A percentile compares a stretch with the other conserved stretches of the same genome.
These are phyloP conservation scores for Ormyrus labotus DNA, from an alignment of 2,888 invertebrate genomes.

Conservation along the genomic window DNA sequence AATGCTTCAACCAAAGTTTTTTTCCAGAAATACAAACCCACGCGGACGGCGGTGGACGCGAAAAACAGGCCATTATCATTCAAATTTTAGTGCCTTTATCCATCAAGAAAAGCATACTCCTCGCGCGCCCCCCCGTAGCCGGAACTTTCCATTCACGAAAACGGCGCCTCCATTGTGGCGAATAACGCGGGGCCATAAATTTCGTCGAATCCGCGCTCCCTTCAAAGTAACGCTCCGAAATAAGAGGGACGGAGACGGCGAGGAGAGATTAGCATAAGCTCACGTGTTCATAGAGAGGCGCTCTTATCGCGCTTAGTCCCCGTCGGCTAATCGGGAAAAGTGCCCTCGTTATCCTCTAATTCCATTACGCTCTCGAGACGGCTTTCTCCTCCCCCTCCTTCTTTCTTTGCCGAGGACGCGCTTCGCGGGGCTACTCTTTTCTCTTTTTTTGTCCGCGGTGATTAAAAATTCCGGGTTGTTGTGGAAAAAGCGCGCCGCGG, in stretches of 20 bases:
- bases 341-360: constrained; percentile 60
- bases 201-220: constrained; percentile 22
- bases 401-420: neutral
- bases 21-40: too few species aligned
- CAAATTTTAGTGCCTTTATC: constrained; percentile 3
- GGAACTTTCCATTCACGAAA: neutral
- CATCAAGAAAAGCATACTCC: neutral
- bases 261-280: constrained; percentile 54
- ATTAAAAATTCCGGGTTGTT: too few species aligned
- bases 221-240: constrained; percentile 15
- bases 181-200: constrained; percentile 24
- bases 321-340: constrained; percentile 58
- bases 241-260: constrained; percentile 20
- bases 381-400: neutral
- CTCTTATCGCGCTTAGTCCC: constrained; percentile 25
- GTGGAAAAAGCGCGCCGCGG: too few species aligned
- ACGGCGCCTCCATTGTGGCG: constrained; percentile 16
- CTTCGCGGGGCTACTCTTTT: too few species aligned
- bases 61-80: constrained; percentile 28
- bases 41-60: too few species aligned
- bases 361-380: constrained; percentile 54
- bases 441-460: too few species aligned
- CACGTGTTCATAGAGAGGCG: constrained; percentile 46
- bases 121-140: neutral
- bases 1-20: too few species aligned